phyloP scores from a whole-genome alignment of 2,888 invertebrate species.

The Ophion ellenae region DNA sequence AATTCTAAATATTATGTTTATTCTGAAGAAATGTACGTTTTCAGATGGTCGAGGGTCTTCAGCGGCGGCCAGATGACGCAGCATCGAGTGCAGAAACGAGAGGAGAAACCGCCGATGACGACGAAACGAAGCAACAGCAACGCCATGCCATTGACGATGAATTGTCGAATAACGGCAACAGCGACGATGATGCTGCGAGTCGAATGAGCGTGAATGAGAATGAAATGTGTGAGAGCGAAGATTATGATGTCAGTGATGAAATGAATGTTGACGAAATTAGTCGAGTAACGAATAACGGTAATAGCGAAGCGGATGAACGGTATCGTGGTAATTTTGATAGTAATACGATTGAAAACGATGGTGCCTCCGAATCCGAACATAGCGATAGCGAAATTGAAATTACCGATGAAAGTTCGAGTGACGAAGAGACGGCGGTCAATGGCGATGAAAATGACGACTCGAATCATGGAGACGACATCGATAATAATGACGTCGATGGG shows the following conservation, averaged over 20 bases:
- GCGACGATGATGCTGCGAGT: constrained; percentile 5
- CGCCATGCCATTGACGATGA: constrained; percentile 1
- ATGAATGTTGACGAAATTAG: neutral
- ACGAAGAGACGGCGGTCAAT: constrained; percentile 4
- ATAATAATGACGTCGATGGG: constrained; percentile 4
- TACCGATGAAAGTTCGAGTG: constrained; percentile 9
- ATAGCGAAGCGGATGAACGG: constrained; percentile 10
- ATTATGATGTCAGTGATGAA: constrained; percentile 3
- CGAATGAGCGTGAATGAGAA: neutral
- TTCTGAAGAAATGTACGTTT: constrained; percentile 5
- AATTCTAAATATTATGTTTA: neutral
- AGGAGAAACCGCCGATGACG: constrained; percentile 3
- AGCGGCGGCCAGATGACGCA: neutral
- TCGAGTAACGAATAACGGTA: neutral
- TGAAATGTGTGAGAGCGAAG: constrained; percentile 12
- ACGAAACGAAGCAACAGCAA: constrained; percentile 9
- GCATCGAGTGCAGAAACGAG: neutral
- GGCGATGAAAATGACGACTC: constrained; percentile 1
- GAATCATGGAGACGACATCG: constrained; percentile 1
- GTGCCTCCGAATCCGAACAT: constrained; percentile 2
- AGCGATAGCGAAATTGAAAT: constrained; percentile 4
- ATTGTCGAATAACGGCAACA: constrained; percentile 14
- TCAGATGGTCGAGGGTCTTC: neutral
- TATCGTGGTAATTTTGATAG: constrained; percentile 18
- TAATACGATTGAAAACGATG: constrained; percentile 5